These are phyloP conservation scores for Virgularia gustaviana DNA, from an alignment of 92 coral and sea anemone species.

Conservation along the genomic window DNA sequence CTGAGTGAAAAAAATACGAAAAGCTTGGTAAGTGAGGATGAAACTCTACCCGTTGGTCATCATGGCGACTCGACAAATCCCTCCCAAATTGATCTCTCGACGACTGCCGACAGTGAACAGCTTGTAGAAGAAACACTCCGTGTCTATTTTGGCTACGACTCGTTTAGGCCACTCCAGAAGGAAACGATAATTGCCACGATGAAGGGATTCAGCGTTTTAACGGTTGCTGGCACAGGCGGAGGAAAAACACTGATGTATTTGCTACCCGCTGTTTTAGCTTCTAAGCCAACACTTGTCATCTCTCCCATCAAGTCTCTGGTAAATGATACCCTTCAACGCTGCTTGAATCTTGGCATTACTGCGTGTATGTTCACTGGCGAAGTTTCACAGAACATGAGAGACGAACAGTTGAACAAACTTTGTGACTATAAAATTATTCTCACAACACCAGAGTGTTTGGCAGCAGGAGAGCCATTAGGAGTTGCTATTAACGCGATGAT, in stretches of 20 bases:
- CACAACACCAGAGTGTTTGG: constrained; percentile 35
- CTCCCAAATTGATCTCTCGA: too few species aligned
- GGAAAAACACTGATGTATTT: constrained; percentile 32
- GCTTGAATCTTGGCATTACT: not conserved
- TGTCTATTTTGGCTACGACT: constrained; percentile 8
- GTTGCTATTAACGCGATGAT: not conserved
- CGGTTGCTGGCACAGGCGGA: constrained; percentile 29
- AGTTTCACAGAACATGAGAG: not conserved
- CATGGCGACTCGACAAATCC: too few species aligned
- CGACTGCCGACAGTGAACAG: too few species aligned
- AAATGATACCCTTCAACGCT: constrained; percentile 20
- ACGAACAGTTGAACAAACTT: constrained; percentile 1
- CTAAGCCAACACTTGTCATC: constrained; percentile 28
- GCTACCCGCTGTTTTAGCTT: constrained; percentile 28
- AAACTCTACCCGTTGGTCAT: not conserved
- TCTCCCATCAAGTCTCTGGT: constrained; percentile 30
- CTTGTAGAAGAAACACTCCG: too few species aligned
- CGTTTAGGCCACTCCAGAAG: constrained; percentile 22
- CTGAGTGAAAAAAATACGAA: not conserved
- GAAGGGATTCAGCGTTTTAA: constrained; percentile 5
- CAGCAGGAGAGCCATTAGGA: not conserved
- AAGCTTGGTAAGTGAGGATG: not conserved
- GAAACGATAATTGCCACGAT: constrained; percentile 28
- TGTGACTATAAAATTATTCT: constrained; percentile 7
- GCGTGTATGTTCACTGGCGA: constrained; percentile 29